Base-by-base conservation (phyloP, 2,888 invertebrate species). In the Heliconius ethilla region DNA sequence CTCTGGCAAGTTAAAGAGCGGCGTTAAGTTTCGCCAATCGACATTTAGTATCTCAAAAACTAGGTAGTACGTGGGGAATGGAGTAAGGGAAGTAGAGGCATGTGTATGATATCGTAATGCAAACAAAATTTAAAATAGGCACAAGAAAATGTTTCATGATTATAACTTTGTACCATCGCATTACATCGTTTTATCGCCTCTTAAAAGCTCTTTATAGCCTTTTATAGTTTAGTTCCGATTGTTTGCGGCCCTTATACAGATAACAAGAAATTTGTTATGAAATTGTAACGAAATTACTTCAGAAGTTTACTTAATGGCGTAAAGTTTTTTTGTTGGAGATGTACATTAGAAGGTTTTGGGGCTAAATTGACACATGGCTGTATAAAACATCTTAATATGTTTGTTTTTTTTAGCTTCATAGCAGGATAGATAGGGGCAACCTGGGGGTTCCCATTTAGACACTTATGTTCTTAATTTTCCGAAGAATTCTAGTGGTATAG, bases 101-200 rank as follows among this genome's bases (percentile, higher is more conserved):
- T 11, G 59, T n/a, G n/a, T 22, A 11, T n/a, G 4, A 15, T 27
- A 67, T 13, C 6, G 3, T 40, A 40, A 37, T 40, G 1, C 1
- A 13, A n/a, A 67, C n/a, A 40, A 67, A 40, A 22, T 67, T 27
- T 25, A 25, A 67, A 67, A 67, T 67, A 25, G 13, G 40, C 40
- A 7, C 40, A 69, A n/a, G 40, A 45, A 69, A 69, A 67, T 37
- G n/a, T 40, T 63, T 27, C 9, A n/a, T 59, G 72, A 72, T 72
- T 72, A 59, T 37, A 72, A 72, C 33, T 29, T 29, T 25, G 59
- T 59, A 37, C 27, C 37, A 65, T 65, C 40, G 40, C 74, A 29
- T 63, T 74, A 74, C n/a, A 74, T 40, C 63, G 63, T 65, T 74
- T 74, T 74, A 74, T 74, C 62, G 65, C 62, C 74, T 40, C 63